Conservation (phyloP, 2,113 vertebrate species). For the Sphaerodactylus townsendi region DNA sequence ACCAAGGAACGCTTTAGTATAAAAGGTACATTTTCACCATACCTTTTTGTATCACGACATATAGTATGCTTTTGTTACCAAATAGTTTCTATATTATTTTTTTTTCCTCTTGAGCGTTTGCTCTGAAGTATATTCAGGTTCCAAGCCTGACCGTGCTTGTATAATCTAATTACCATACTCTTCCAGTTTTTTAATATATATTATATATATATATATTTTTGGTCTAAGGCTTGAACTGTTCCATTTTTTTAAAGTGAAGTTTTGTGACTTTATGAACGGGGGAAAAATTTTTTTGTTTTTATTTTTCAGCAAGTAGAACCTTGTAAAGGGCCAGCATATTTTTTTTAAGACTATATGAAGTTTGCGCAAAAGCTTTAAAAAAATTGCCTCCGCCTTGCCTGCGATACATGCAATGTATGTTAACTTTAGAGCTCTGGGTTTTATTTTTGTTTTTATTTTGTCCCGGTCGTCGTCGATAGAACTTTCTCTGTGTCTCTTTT, state of each 20-base stretch:
- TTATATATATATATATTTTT: constrained; percentile 73
- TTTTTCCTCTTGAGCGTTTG: constrained; percentile 88
- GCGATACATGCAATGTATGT: constrained; percentile 89
- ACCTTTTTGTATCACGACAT: constrained; percentile 96
- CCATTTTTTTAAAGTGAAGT: constrained; percentile 77
- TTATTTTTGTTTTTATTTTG: constrained; percentile 11
- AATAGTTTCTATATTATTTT: constrained; percentile 89
- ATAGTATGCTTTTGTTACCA: constrained; percentile 99
- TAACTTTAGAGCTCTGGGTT: constrained; percentile 76
- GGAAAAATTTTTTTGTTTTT: constrained; percentile 76
- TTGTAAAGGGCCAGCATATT: constrained; percentile 87
- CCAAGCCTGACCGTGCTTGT: constrained; percentile 80
- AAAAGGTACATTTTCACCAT: constrained; percentile 99
- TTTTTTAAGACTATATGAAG: constrained; percentile 96
- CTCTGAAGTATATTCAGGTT: constrained; percentile 84
- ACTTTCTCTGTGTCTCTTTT: constrained; percentile 73
- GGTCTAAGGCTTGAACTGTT: constrained; percentile 82
- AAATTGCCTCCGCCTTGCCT: constrained; percentile 97
- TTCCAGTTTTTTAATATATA: constrained; percentile 71
- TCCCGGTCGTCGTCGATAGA: constrained; percentile 76
- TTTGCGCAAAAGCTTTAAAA: constrained; percentile 99
- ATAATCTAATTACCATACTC: constrained; percentile 83
- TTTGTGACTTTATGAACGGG: constrained; percentile 80
- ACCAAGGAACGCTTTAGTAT: constrained; percentile 99
- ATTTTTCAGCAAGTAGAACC: constrained; percentile 83